Base-by-base conservation (phyloP, 2,888 invertebrate genomes). In the Oxycera nigricornis region DNA sequence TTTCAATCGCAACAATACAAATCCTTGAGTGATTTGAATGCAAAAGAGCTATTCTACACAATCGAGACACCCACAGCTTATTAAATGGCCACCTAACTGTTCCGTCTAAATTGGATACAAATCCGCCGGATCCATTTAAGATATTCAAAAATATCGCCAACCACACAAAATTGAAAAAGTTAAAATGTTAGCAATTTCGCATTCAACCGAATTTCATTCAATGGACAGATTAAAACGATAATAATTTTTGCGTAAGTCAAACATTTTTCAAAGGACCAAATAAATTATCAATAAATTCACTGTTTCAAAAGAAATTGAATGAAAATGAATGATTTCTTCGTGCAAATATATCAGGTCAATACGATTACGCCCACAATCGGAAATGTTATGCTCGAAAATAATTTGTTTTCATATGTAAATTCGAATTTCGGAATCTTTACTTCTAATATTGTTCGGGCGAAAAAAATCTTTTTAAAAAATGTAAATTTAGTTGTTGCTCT, bases 271-370 rank as follows among this genome's bases (percentile, higher is more conserved):
- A 55, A 20, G 52, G 24, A 55, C 7, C 17, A 2, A 55, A 55
- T 17, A n/a, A n/a, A 55, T 55, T 11, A 22, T 4, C 7, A 50
- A 55, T 55, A 24, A 46, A n/a, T 46, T 46, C 17, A 46, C n/a
- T n/a, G n/a, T n/a, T n/a, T 46, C 46, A 46, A 46, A 46, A 46
- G 46, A 17, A n/a, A 17, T 46, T 7, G 46, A 14, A 46, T 46
- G 46, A 14, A 46, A 46, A 35, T 35, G 6, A 35, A 7, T 35
- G 11, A 7, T 35, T 7, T 35, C 11, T 46, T 46, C n/a, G 46
- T 46, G 46, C 52, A 24, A 24, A 55, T 22, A 55, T 55, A 59
- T 59, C 59, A 22, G 59, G 24, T 59, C 59, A 59, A 59, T 59
- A n/a, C 59, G 28, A 59, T 30, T 30, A n/a, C 59, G 22, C 59